Percentiles rank a stretch among this genome's conserved stretches.
Conservation (phyloP, 2,113 vertebrate species). For the Vulpes vulpes region DNA sequence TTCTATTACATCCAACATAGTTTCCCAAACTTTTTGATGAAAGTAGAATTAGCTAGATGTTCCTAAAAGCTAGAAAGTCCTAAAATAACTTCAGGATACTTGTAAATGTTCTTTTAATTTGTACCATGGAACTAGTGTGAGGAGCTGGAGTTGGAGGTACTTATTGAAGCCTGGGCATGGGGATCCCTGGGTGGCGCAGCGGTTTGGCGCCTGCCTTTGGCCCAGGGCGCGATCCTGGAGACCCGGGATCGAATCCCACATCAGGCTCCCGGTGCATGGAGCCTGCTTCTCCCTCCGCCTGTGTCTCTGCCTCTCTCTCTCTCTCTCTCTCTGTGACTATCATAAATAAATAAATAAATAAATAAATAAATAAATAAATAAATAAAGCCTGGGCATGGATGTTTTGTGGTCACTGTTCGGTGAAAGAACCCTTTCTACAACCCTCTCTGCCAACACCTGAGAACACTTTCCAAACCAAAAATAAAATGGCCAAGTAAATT, state of each 20-base stretch:
- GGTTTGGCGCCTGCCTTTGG: too few relatives aligned
- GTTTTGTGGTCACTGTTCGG: neutral
- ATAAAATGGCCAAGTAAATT: neutral
- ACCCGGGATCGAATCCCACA: too few relatives aligned
- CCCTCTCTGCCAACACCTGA: neutral
- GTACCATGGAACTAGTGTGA: neutral
- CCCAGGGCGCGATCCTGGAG: too few relatives aligned
- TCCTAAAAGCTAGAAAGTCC: neutral
- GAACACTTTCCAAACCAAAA: slow-evolving; percentile 22
- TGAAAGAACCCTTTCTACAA: neutral
- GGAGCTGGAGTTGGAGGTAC: neutral
- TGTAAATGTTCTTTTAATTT: neutral
- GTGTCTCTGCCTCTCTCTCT: too few relatives aligned
- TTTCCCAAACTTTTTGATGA: neutral
- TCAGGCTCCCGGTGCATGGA: too few relatives aligned
- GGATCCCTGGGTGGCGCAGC: too few relatives aligned
- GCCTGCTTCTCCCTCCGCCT: too few relatives aligned
- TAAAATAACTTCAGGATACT: neutral
- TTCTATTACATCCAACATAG: neutral
- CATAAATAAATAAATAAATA: too few relatives aligned
- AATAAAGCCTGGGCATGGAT: neutral
- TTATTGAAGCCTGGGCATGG: neutral
- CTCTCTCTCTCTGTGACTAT: too few relatives aligned
- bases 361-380: too few relatives aligned
- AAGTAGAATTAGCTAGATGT: slow-evolving; percentile 27